phyloP scores from a whole-genome alignment of 2,113 vertebrate genomes.

The Anhinga anhinga region DNA sequence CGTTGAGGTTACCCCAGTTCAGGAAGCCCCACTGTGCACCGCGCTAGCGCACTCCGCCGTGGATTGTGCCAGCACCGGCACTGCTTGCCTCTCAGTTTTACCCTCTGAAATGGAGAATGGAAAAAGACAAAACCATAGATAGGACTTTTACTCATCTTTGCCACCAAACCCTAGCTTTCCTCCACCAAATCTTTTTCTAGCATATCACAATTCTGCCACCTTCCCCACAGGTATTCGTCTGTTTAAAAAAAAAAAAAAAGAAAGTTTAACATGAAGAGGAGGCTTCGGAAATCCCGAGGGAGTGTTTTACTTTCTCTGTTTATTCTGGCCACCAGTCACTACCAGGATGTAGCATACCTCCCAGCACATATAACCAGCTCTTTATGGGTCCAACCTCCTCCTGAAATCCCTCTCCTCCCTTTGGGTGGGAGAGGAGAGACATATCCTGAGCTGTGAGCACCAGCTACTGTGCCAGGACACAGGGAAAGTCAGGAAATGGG shows the following conservation, averaged over 20 bases:
- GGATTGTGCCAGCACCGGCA: too few relatives aligned
- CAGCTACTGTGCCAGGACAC: background rate
- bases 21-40: too few relatives aligned
- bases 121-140: background rate
- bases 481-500: background rate
- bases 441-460: background rate
- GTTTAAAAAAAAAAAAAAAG: background rate
- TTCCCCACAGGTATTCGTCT: too few relatives aligned
- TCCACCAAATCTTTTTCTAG: background rate
- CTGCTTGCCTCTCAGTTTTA: background rate
- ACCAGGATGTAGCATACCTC: background rate
- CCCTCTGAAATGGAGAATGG: background rate
- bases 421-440: background rate
- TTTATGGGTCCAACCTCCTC: background rate
- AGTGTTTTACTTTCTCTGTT: background rate
- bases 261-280: background rate
- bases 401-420: background rate
- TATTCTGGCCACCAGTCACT: background rate
- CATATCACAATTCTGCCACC: background rate
- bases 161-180: background rate
- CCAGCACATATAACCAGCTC: background rate
- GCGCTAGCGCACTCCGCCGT: too few relatives aligned
- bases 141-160: background rate
- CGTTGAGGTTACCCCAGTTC: too few relatives aligned
- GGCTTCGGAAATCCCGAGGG: background rate